Percentiles rank a stretch among this genome's conserved stretches.
Evolutionary conservation across 2,113 vertebrate genomes (phyloP).

Genomic region (Caloenas nicobarica): DNA sequence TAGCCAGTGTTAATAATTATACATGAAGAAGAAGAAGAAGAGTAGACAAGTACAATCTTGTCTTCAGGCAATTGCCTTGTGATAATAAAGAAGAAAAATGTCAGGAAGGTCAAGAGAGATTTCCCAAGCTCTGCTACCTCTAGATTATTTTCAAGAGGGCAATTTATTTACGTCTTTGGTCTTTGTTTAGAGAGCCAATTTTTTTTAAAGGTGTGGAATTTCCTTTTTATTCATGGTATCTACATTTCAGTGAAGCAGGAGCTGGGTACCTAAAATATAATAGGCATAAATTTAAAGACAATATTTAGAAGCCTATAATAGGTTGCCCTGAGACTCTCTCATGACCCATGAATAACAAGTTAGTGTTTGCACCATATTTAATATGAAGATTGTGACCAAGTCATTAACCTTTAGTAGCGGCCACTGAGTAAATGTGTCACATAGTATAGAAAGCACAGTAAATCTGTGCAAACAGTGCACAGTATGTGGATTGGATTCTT

Average conservation of each 20-base stretch:
- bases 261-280: not conserved
- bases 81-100: not conserved
- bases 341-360: constrained; percentile 25
- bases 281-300: constrained; percentile 3
- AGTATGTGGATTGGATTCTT: not conserved
- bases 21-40: not conserved
- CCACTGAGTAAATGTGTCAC: constrained; percentile 22
- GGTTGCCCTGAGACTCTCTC: not conserved
- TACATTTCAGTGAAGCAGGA: not conserved
- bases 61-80: not conserved
- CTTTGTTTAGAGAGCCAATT: not conserved
- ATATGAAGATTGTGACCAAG: constrained; percentile 31
- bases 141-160: not conserved
- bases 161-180: not conserved
- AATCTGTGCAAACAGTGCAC: constrained; percentile 2
- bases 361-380: constrained; percentile 16
- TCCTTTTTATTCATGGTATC: not conserved
- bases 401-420: not conserved
- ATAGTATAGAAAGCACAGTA: not conserved
- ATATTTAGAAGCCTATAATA: constrained; percentile 14
- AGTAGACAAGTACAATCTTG: not conserved
- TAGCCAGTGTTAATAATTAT: not conserved
- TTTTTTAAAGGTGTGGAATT: not conserved
- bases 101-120: not conserved
- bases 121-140: not conserved